Conservation (phyloP, 1,140 invertebrate genomes). For the Thalassaphorura encarpata region DNA sequence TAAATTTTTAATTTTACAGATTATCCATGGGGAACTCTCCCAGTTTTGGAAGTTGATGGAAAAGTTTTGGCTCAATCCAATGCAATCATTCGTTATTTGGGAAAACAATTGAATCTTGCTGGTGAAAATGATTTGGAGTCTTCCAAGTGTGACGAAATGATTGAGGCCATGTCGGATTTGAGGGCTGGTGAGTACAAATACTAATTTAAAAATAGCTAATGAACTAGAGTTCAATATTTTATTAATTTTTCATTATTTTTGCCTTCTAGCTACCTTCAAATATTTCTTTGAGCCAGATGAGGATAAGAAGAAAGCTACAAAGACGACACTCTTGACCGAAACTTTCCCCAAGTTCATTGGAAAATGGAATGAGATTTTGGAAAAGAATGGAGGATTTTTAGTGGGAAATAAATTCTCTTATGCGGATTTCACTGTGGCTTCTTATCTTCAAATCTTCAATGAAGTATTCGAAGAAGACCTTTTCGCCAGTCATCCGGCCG, state of each 20-base stretch:
- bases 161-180: not conserved
- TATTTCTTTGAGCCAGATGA: conserved; percentile 1
- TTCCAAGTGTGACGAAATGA: not conserved
- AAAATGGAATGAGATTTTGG: not conserved
- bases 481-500: not conserved
- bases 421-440: conserved; percentile 12
- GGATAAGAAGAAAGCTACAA: conserved; percentile 1
- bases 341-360: conserved; percentile 8
- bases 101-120: not conserved
- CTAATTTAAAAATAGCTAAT: not conserved
- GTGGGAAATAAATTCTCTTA: conserved; percentile 13
- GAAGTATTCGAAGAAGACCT: conserved; percentile 32
- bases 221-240: not conserved
- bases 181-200: not conserved
- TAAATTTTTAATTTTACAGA: not conserved
- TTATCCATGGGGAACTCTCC: conserved; percentile 3
- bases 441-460: not conserved
- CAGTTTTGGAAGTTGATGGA: conserved; percentile 5
- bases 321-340: not conserved
- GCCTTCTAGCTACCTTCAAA: not conserved
- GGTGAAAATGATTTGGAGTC: not conserved
- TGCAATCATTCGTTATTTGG: not conserved
- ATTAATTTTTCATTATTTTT: not conserved
- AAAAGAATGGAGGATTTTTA: not conserved
- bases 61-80: not conserved